phyloP scores from a whole-genome alignment of 1,140 invertebrate species.

The Onthophagus taurus region DNA sequence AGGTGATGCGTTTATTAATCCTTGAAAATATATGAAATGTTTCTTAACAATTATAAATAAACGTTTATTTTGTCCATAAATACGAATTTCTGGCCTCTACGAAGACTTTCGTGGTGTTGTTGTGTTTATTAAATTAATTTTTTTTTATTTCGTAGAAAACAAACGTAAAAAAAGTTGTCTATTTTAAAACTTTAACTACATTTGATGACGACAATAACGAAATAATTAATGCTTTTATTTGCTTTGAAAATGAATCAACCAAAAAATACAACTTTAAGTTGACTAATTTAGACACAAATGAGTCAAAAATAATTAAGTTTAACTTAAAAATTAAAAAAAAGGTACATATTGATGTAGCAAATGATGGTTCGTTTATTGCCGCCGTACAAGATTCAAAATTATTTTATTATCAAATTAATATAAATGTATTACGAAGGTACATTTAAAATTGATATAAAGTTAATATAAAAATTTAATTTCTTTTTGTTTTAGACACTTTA shows the following conservation, averaged over 20 bases:
- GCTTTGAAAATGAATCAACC: background rate
- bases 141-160: slow-evolving; percentile 19
- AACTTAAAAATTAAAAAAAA: background rate
- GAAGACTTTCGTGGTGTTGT: background rate
- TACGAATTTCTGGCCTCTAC: too few species aligned
- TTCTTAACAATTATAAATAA: too few species aligned
- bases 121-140: slow-evolving; percentile 12
- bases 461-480: slow-evolving; percentile 33
- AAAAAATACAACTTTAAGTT: slow-evolving; percentile 8
- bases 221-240: slow-evolving; percentile 3
- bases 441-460: too few species aligned
- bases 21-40: too few species aligned
- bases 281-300: slow-evolving; percentile 5
- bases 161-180: slow-evolving; percentile 23
- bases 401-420: slow-evolving; percentile 1
- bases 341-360: slow-evolving; percentile 4
- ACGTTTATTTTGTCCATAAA: too few species aligned
- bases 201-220: slow-evolving; percentile 1
- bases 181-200: slow-evolving; percentile 23
- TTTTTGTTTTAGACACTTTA: slow-evolving; percentile 37
- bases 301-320: background rate
- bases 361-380: background rate
- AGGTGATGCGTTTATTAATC: too few species aligned
- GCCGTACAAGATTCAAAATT: background rate
- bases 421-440: slow-evolving; percentile 4